Base-by-base conservation (phyloP, 2,797 vertebrate species). In the Okamejei kenojei region DNA sequence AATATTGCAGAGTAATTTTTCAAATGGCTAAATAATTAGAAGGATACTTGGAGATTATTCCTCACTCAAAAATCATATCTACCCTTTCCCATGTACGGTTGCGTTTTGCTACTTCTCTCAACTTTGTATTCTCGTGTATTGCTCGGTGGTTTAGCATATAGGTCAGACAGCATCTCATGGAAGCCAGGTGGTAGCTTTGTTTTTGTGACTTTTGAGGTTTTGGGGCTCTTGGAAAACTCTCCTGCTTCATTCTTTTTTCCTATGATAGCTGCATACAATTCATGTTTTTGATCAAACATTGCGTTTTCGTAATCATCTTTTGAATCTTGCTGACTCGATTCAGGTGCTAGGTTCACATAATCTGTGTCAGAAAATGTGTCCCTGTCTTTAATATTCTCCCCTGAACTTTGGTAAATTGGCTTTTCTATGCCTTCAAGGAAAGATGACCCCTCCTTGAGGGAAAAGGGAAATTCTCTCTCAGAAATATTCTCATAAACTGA, bases 401-500 rank as follows among this genome's bases (percentile, higher is more conserved):
- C 23, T 76, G 35, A 54, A 92, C 38, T n/a, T 92, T 76, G 35
- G 71, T 54, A 92, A 17, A n/a, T 45, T 54, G 65, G 26, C 38
- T 2, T 1, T 54, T 76, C 21, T 92, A 54, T n/a, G 23, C n/a
- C 90, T 15, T 92, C 58, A 38, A 19, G 68, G 23, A 92, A 76
- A 76, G 90, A 7, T 54, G 71, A 71, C 23, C 76, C 32, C 19
- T 45, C 71, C 8, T 92, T 71, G 7, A 73, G 54, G 19, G 45
- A 76, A 23, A 76, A 29, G 35, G 5, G 26, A 8, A 38, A n/a
- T 76, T 29, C 23, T 54, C 26, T 58, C 10, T 74, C 71, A 7
- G 90, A 92, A 58, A 92, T 35, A 45, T 92, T 92, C 71, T 54
- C 71, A 76, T 92, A 92, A 19, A 92, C 21, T 45, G 90, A 71